Evolutionary conservation across 1,140 invertebrate genomes (phyloP).

Genomic region (Temnothorax longispinosus): DNA sequence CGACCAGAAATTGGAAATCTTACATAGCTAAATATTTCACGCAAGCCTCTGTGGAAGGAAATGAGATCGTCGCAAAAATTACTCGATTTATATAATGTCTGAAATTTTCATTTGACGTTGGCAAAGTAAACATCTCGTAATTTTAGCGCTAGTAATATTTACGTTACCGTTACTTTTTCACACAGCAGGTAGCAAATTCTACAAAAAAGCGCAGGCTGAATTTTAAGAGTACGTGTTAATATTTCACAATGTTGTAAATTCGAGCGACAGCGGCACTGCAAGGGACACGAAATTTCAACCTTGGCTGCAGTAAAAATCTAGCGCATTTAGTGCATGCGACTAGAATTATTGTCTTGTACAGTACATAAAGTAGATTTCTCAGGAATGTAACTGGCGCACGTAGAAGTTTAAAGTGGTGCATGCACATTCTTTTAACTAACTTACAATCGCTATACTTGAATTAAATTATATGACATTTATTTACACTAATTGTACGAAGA

Average conservation of each 20-base stretch:
- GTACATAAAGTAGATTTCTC: slow-evolving; percentile 1
- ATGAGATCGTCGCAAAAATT: not conserved
- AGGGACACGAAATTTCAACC: not conserved
- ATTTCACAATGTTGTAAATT: slow-evolving; percentile 8
- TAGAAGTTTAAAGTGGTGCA: not conserved
- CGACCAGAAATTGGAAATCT: not conserved
- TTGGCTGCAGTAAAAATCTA: not conserved
- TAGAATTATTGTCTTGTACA: slow-evolving; percentile 5
- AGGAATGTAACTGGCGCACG: not conserved
- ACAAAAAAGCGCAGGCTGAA: not conserved
- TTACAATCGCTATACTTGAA: not conserved
- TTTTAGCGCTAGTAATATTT: not conserved
- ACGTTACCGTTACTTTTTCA: not conserved
- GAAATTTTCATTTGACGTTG: not conserved
- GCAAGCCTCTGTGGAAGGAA: not conserved
- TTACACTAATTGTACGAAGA: not conserved
- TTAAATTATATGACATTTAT: not conserved
- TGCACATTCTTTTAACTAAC: not conserved
- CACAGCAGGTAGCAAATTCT: not conserved
- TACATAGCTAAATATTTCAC: not conserved
- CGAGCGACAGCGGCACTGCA: too few relatives aligned
- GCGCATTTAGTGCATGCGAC: not conserved
- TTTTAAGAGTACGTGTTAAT: not conserved
- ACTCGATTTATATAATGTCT: not conserved
- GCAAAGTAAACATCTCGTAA: not conserved